Evolutionary conservation across 2,888 invertebrate genomes (phyloP).

Genomic region (Marronus borbonicus): DNA sequence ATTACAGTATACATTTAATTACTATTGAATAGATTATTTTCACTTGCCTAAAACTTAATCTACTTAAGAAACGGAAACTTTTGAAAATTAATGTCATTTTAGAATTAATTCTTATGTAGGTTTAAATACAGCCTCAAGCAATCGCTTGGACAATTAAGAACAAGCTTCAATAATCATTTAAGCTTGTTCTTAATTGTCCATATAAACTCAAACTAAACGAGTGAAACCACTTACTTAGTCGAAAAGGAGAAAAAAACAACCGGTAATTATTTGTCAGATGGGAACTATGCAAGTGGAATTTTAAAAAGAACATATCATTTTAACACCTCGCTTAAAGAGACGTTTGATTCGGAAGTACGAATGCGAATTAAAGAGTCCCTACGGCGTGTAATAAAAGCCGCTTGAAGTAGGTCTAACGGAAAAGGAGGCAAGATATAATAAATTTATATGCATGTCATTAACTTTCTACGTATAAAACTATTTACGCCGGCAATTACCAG

Average conservation of each 20-base stretch:
- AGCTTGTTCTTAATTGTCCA: too few relatives aligned
- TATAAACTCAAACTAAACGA: too few relatives aligned
- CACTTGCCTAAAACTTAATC: too few relatives aligned
- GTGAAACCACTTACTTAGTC: too few relatives aligned
- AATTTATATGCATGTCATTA: conserved; percentile 60
- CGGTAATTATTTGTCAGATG: conserved; percentile 4
- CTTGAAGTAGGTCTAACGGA: conserved; percentile 59
- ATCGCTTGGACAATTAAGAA: too few relatives aligned
- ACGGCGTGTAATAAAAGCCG: conserved; percentile 41
- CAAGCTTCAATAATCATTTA: too few relatives aligned
- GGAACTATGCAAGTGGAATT: not conserved
- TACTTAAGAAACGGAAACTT: too few relatives aligned
- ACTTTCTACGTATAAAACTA: conserved; percentile 58
- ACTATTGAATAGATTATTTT: too few relatives aligned
- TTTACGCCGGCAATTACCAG: conserved; percentile 59
- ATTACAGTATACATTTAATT: too few relatives aligned
- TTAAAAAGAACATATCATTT: not conserved
- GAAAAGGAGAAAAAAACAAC: not conserved
- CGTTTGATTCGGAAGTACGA: not conserved
- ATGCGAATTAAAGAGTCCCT: conserved; percentile 37
- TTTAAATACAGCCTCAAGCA: too few relatives aligned
- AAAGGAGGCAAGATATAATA: conserved; percentile 53
- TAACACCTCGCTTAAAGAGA: conserved; percentile 1
- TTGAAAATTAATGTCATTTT: too few relatives aligned
- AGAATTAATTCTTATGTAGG: too few relatives aligned